Percentiles rank a stretch among this genome's conserved stretches.
These are phyloP conservation scores for Opisthograptis luteolata DNA, from an alignment of 2,888 invertebrate genomes.

Conservation along the genomic window DNA sequence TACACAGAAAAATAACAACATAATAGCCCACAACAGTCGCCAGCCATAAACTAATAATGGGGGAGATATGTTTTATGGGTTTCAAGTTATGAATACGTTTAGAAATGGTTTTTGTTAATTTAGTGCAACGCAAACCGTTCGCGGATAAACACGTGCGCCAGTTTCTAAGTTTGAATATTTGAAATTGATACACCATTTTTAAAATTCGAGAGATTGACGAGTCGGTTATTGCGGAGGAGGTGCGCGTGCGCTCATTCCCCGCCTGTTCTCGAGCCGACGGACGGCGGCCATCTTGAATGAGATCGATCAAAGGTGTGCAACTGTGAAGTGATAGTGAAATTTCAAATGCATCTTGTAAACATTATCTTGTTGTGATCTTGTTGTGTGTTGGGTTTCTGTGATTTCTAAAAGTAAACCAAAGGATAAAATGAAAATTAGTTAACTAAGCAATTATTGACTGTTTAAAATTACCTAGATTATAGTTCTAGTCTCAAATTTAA, in stretches of 20 bases:
- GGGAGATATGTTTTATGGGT: conserved; percentile 83
- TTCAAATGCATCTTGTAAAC: conserved; percentile 28
- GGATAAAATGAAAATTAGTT: too few species aligned
- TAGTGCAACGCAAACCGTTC: conserved; percentile 72
- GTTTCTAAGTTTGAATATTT: conserved; percentile 20
- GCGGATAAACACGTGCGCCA: conserved; percentile 67
- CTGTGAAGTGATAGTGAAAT: conserved; percentile 76
- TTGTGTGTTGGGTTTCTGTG: conserved; percentile 1
- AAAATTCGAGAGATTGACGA: conserved; percentile 68
- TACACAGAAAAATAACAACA: conserved; percentile 77
- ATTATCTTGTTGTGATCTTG: neutral
- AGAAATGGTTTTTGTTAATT: conserved; percentile 70
- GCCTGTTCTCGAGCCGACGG: conserved; percentile 67
- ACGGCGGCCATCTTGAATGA: conserved; percentile 78
- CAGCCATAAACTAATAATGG: conserved; percentile 83
- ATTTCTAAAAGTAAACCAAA: conserved; percentile 12
- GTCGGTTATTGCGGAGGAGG: conserved; percentile 62
- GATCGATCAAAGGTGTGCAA: conserved; percentile 81
- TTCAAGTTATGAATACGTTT: conserved; percentile 79
- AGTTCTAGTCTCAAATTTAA: too few species aligned
- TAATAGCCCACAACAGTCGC: conserved; percentile 80
- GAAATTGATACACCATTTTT: conserved; percentile 44
- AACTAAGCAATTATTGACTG: too few species aligned
- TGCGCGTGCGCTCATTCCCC: conserved; percentile 75
- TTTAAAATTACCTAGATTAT: too few species aligned